Evolutionary conservation across 37 sponge, comb jelly and placozoan genomes (phyloP), one percentile per base, ranked within the genome.

Genomic region (Tethya wilhelma): DNA sequence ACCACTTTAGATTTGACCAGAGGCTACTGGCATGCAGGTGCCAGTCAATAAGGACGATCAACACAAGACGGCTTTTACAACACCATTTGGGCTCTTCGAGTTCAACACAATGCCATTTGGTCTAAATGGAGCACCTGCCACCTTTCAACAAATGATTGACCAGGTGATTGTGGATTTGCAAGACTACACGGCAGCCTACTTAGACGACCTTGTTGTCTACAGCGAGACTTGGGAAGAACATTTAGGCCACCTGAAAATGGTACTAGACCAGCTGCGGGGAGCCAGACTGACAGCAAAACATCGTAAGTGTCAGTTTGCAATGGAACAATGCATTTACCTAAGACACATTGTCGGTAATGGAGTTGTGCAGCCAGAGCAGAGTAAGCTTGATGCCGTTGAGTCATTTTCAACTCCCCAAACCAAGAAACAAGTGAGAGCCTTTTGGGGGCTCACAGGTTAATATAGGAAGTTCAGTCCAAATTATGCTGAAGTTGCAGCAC

Each of bases 21-120:
- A 40, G 93, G 92, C 0, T 93, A 93, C 56, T 93, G 90, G 79
- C n/a, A n/a, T n/a, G n/a, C 83, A 80, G 53, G 87, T 89, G 23
- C 91, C 87, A 7, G 78, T 89, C 19, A 56, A 45, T 23, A 64
- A 75, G 42, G 66, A 31, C 43, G 64, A 32, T 11, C 53, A 64
- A 11, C 64, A 73, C 19, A 82, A 83, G 72, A 90, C 87, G n/a
- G 91, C 94, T 30, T 93, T 93, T 49, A 63, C 42, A 1, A 90
- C 91, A 11, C 83, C 84, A 1, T 59, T 59, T 17, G 91, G 94
- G 9, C 66, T 86, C 2, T 93, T 69, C 55, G 60, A 90, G 44
- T 90, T 93, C 40, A 59, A 20, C 12, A 77, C 65, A 25, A 90
- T 93, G 94, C 94, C 91, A 9, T 93, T 89, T 89, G 93, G 94